A percentile compares a stretch with the other conserved stretches of the same genome.
These are phyloP conservation scores for Drosophila mimetica DNA, from an alignment of 2,888 invertebrate genomes.

Conservation along the genomic window DNA sequence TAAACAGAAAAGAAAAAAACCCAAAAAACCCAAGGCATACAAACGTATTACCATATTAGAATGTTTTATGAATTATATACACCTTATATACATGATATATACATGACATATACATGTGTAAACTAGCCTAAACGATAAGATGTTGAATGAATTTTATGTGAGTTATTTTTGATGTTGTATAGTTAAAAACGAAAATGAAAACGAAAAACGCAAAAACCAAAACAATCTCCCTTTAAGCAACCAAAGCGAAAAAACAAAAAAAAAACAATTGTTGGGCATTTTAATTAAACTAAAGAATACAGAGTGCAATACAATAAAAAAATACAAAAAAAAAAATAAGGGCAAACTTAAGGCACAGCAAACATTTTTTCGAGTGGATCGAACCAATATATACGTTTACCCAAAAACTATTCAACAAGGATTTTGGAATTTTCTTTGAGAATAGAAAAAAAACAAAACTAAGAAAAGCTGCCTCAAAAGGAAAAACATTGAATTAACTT, in stretches of 20 bases:
- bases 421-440: slow-evolving; percentile 28
- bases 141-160: slow-evolving; percentile 74
- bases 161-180: slow-evolving; percentile 72
- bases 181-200: slow-evolving; percentile 50
- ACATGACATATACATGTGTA: slow-evolving; percentile 48
- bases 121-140: slow-evolving; percentile 54
- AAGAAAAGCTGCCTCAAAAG: slow-evolving; percentile 44
- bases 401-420: slow-evolving; percentile 27
- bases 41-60: slow-evolving; percentile 67
- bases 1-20: slow-evolving; percentile 3
- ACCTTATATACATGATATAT: slow-evolving; percentile 55
- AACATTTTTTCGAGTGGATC: slow-evolving; percentile 29
- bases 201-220: slow-evolving; percentile 18
- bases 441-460: slow-evolving; percentile 33
- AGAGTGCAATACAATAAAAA: slow-evolving; percentile 55
- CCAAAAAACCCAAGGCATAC: slow-evolving; percentile 19
- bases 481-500: slow-evolving; percentile 33
- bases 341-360: slow-evolving; percentile 28
- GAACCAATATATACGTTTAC: slow-evolving; percentile 33
- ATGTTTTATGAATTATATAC: slow-evolving; percentile 77
- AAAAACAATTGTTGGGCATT: slow-evolving; percentile 54
- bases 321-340: slow-evolving; percentile 9
- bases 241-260: slow-evolving; percentile 28
- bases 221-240: slow-evolving; percentile 36
- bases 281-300: slow-evolving; percentile 34